Conservation (phyloP, 2,113 vertebrate genomes). For the Furnarius figulus region DNA sequence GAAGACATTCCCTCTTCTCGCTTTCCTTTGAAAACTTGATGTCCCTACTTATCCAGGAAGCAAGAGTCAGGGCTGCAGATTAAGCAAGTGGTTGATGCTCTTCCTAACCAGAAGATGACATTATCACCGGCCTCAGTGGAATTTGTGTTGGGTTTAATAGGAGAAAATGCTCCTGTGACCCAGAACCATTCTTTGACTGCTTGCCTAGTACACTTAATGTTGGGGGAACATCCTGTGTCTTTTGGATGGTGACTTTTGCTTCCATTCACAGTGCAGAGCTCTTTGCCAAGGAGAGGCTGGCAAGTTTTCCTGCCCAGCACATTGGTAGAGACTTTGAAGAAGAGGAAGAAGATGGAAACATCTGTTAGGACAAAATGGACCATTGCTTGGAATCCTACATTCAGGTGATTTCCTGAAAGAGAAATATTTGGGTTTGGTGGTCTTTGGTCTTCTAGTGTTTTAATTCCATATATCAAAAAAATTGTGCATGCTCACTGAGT, state of each 20-base stretch:
- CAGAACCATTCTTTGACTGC: not conserved
- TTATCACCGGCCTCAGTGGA: not conserved
- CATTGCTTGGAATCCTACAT: not conserved
- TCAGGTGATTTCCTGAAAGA: slow-evolving; percentile 8
- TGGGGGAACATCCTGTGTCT: not conserved
- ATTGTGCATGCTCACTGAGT: not conserved
- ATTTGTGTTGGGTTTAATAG: not conserved
- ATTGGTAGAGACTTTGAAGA: not conserved
- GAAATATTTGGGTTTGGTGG: not conserved
- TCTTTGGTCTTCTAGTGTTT: not conserved
- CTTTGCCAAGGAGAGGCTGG: not conserved
- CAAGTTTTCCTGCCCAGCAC: not conserved
- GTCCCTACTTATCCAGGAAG: not conserved
- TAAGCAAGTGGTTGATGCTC: not conserved
- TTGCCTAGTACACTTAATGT: not conserved
- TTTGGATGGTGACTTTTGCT: slow-evolving; percentile 18
- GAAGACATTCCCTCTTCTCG: not conserved
- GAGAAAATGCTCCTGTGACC: not conserved
- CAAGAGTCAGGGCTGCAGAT: not conserved
- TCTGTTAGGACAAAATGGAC: not conserved
- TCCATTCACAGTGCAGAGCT: not conserved
- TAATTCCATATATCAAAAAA: not conserved
- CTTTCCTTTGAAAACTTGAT: not conserved
- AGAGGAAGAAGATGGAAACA: not conserved
- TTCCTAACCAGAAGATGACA: not conserved